These are phyloP conservation scores for Phyllotis vaccarum DNA, from an alignment of 2,797 vertebrate genomes.

Conservation along the genomic window DNA sequence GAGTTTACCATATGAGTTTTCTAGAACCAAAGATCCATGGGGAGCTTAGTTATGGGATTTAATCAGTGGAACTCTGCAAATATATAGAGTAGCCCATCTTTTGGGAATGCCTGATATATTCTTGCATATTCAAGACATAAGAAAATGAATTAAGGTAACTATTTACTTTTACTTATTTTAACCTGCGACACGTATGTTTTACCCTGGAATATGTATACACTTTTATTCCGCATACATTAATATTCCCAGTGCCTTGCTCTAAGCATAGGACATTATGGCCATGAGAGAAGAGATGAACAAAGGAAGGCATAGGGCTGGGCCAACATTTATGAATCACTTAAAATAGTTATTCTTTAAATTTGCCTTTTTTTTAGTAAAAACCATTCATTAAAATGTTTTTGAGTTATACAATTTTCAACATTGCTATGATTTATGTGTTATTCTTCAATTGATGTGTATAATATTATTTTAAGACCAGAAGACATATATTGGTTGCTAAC, in stretches of 20 bases:
- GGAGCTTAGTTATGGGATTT: neutral
- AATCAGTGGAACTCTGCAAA: neutral
- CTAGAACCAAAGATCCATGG: neutral
- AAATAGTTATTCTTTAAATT: neutral
- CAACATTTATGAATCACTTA: neutral
- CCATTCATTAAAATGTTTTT: neutral
- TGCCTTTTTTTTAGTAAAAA: neutral
- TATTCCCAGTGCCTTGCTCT: neutral
- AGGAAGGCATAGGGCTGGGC: neutral
- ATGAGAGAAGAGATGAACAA: neutral
- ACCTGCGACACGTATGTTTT: neutral
- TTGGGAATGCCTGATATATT: neutral
- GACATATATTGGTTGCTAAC: neutral
- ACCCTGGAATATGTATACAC: neutral
- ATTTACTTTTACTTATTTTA: neutral
- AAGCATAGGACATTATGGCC: neutral
- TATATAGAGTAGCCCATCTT: neutral
- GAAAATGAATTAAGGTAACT: neutral
- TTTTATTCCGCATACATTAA: neutral
- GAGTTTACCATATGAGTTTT: neutral
- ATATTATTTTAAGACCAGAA: slow-evolving; percentile 43
- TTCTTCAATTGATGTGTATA: neutral
- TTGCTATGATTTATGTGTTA: neutral
- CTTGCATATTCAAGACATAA: neutral
- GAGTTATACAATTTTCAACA: neutral